These are phyloP conservation scores for Nemurella pictetii DNA, from an alignment of 2,888 invertebrate genomes.

Conservation along the genomic window DNA sequence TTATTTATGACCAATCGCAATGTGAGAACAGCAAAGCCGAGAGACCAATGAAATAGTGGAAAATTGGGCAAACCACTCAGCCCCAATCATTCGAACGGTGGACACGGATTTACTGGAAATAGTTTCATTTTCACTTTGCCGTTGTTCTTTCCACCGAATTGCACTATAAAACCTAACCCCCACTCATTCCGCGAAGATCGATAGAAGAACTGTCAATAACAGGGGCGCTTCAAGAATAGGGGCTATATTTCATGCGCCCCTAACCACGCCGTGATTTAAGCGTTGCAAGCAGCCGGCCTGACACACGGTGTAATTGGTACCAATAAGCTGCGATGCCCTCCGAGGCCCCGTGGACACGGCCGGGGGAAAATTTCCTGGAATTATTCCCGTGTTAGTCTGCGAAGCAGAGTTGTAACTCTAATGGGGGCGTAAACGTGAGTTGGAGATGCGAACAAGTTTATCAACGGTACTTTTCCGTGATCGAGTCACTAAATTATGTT, in stretches of 20 bases:
- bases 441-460: background rate
- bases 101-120: constrained; percentile 14
- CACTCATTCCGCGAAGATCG: background rate
- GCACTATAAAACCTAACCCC: constrained; percentile 20
- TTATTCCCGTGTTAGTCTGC: no score
- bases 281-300: background rate
- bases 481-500: background rate
- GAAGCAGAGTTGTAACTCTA: background rate
- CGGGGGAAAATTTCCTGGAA: background rate
- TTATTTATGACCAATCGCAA: background rate
- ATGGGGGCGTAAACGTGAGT: background rate
- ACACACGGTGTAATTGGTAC: background rate
- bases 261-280: background rate
- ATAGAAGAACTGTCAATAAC: constrained; percentile 25
- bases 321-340: background rate
- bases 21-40: background rate
- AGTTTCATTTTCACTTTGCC: constrained; percentile 29
- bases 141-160: constrained; percentile 25
- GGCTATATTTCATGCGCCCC: constrained; percentile 20
- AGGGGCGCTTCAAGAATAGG: constrained; percentile 8
- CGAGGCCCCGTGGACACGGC: background rate
- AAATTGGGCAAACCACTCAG: constrained; percentile 25
- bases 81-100: constrained; percentile 7
- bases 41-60: background rate
- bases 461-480: background rate